Percentiles rank a stretch among this genome's conserved stretches.
Conservation (phyloP, 2,888 invertebrate species). For the Nomada lathburiana region DNA sequence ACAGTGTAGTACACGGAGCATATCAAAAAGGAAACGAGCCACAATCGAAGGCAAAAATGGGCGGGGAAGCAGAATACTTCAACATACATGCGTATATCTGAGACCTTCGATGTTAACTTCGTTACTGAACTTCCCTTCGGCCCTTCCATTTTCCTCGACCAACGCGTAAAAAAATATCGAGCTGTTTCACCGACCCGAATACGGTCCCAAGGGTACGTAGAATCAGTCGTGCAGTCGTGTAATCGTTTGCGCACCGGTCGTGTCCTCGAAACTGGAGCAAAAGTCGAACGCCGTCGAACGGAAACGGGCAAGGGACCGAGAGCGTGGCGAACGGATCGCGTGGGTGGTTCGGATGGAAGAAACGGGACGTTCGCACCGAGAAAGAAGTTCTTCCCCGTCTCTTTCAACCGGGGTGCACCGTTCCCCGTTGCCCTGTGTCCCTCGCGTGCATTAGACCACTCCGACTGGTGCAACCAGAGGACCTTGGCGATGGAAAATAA, state of each 20-base stretch:
- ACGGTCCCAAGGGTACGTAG: not conserved
- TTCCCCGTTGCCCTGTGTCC: conserved; percentile 3
- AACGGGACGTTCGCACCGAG: conserved; percentile 40
- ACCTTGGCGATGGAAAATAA: conserved; percentile 71
- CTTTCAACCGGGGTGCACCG: not conserved
- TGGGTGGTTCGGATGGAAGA: conserved; percentile 28
- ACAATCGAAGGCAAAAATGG: too few relatives aligned
- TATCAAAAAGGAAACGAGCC: too few relatives aligned
- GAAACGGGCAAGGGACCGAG: conserved; percentile 13
- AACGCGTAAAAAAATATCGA: too few relatives aligned
- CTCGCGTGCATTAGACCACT: conserved; percentile 19
- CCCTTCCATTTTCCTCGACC: too few relatives aligned
- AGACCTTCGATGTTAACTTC: too few relatives aligned
- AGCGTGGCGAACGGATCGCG: conserved; percentile 3
- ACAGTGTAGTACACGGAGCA: too few relatives aligned
- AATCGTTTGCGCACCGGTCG: not conserved
- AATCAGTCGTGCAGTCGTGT: not conserved
- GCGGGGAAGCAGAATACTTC: too few relatives aligned
- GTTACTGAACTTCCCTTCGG: too few relatives aligned
- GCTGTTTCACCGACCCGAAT: too few relatives aligned
- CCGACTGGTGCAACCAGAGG: conserved; percentile 51
- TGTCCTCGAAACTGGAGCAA: conserved; percentile 18
- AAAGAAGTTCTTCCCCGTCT: conserved; percentile 19
- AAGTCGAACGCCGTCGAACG: not conserved
- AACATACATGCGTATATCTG: too few relatives aligned